These are phyloP conservation scores for Mizuhopecten yessoensis DNA, from an alignment of 1,140 invertebrate species.

Conservation along the genomic window DNA sequence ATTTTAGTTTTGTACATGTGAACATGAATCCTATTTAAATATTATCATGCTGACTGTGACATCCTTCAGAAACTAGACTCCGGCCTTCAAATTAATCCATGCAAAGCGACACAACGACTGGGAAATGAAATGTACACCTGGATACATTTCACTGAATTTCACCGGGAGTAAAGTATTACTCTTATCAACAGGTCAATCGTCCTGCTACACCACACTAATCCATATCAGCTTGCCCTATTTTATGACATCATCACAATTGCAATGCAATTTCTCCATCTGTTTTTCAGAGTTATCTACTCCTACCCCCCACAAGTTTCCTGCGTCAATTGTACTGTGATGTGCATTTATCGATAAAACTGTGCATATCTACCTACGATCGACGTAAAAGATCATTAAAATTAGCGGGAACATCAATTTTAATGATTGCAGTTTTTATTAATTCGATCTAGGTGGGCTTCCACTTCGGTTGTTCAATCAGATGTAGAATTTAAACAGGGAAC, in stretches of 20 bases:
- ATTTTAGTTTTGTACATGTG: no score
- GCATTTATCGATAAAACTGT: conserved; percentile 3
- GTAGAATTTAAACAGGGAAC: neutral
- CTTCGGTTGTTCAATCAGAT: neutral
- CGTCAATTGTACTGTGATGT: conserved; percentile 24
- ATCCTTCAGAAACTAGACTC: neutral
- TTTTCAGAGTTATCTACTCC: neutral
- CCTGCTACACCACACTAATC: neutral
- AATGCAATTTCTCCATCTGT: conserved; percentile 26
- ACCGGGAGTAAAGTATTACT: neutral
- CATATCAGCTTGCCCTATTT: neutral
- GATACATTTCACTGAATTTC: neutral
- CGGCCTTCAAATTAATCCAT: neutral
- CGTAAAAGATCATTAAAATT: conserved; percentile 10
- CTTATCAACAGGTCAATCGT: neutral
- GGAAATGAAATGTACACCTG: conserved; percentile 13
- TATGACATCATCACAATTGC: conserved; percentile 27
- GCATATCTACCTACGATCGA: conserved; percentile 25
- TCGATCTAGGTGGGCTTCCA: neutral
- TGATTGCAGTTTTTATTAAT: neutral
- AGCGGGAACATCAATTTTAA: conserved; percentile 4
- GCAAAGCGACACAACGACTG: neutral
- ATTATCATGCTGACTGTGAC: neutral
- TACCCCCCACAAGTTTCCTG: neutral
- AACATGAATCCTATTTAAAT: neutral